phyloP scores from a whole-genome alignment of 1,140 invertebrate genomes.

The Teleogryllus occipitalis region DNA sequence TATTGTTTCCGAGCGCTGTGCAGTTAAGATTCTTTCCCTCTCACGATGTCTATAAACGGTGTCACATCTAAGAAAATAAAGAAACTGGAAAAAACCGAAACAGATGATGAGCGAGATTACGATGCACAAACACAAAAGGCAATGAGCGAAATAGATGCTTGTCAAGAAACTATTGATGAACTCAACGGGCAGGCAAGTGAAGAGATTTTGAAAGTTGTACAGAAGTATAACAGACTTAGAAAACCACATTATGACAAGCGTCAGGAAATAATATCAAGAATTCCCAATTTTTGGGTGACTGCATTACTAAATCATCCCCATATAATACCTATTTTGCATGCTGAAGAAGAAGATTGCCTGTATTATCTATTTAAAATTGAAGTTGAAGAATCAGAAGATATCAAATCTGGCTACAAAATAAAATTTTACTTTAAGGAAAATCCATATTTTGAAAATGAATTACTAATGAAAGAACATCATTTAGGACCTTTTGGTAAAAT shows the following conservation, averaged over 20 bases:
- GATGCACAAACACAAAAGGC: not conserved
- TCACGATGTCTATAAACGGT: not conserved
- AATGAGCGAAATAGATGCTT: not conserved
- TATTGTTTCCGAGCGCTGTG: too few relatives aligned
- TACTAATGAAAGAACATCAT: not conserved
- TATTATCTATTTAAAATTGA: not conserved
- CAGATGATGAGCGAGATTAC: not conserved
- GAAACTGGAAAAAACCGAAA: not conserved
- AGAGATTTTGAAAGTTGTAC: not conserved
- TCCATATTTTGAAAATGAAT: not conserved
- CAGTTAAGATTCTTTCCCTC: too few relatives aligned
- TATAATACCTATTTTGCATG: not conserved
- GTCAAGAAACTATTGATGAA: not conserved
- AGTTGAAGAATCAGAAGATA: slow-evolving; percentile 1
- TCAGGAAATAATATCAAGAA: not conserved
- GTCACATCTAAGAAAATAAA: not conserved
- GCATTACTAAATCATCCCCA: not conserved
- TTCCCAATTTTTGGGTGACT: not conserved
- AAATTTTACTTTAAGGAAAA: not conserved
- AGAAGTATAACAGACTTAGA: not conserved
- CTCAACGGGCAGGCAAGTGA: not conserved
- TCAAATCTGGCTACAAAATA: not conserved
- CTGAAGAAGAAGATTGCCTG: not conserved
- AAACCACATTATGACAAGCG: not conserved
- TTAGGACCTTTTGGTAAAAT: not conserved